Evolutionary conservation across 1,140 invertebrate species (phyloP).

Genomic region (Hormaphis cornu): DNA sequence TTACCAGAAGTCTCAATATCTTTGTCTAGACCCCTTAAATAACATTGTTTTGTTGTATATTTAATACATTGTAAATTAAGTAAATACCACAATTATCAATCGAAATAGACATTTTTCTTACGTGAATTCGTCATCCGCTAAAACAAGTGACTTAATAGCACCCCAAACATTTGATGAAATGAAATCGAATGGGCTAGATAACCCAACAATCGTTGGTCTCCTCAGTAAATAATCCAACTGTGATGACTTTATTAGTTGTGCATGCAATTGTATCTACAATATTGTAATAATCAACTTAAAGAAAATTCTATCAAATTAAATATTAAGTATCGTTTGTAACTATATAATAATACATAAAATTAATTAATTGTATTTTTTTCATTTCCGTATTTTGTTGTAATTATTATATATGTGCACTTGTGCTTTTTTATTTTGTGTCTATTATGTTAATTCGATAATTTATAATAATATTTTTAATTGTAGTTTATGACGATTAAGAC

Average conservation of each 20-base stretch:
- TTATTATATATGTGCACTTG: too few species aligned
- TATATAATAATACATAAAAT: neutral
- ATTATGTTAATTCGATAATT: too few species aligned
- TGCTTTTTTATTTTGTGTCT: too few species aligned
- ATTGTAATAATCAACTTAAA: too few species aligned
- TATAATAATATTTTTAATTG: too few species aligned
- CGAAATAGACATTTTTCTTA: neutral
- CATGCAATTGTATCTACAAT: slow-evolving; percentile 55
- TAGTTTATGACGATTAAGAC: too few species aligned
- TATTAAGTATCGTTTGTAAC: neutral
- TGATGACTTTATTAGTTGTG: slow-evolving; percentile 54
- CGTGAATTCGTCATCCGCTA: slow-evolving; percentile 62
- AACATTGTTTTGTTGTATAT: neutral
- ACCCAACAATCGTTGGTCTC: slow-evolving; percentile 56
- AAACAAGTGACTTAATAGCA: slow-evolving; percentile 68
- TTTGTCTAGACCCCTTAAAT: slow-evolving; percentile 64
- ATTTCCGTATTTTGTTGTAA: neutral
- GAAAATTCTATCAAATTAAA: too few species aligned
- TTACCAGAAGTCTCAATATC: slow-evolving; percentile 88
- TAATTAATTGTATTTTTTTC: neutral
- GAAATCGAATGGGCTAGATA: slow-evolving; percentile 73
- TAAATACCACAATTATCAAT: neutral
- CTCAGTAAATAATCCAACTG: slow-evolving; percentile 85
- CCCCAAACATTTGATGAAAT: slow-evolving; percentile 77
- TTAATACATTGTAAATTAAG: neutral